phyloP scores from a whole-genome alignment of 1,140 invertebrate species.

The Chironomus tepperi region DNA sequence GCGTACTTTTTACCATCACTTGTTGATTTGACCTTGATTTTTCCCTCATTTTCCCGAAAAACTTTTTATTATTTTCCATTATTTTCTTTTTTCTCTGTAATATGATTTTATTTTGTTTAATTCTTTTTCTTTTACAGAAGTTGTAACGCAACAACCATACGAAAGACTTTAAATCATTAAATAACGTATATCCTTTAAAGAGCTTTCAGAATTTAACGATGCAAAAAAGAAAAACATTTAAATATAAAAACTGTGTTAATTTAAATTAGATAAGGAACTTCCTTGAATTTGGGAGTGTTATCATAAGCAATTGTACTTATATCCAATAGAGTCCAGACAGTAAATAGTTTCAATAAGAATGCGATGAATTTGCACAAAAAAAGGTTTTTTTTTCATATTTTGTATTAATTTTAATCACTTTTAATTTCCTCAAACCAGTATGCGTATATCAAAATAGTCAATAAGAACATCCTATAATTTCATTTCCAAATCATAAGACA shows the following conservation, averaged over 20 bases:
- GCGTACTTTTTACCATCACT: not conserved
- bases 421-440: too few relatives aligned
- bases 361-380: too few relatives aligned
- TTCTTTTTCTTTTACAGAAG: slow-evolving; percentile 63
- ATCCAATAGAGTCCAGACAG: too few relatives aligned
- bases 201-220: not conserved
- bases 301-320: too few relatives aligned
- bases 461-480: too few relatives aligned
- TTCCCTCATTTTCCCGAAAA: not conserved
- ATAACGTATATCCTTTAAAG: not conserved
- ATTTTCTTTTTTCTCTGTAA: slow-evolving; percentile 24
- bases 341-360: too few relatives aligned
- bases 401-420: too few relatives aligned
- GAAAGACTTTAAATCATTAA: slow-evolving; percentile 65
- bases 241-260: not conserved
- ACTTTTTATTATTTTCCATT: slow-evolving; percentile 15
- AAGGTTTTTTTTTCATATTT: too few relatives aligned
- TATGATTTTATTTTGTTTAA: slow-evolving; percentile 29
- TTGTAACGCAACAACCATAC: slow-evolving; percentile 78
- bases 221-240: not conserved
- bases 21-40: not conserved
- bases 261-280: too few relatives aligned
- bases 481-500: too few relatives aligned
- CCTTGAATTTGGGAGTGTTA: too few relatives aligned
- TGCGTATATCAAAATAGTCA: too few relatives aligned